phyloP scores from a whole-genome alignment of 2,888 invertebrate species.

The Leptarthrus brevirostris region DNA sequence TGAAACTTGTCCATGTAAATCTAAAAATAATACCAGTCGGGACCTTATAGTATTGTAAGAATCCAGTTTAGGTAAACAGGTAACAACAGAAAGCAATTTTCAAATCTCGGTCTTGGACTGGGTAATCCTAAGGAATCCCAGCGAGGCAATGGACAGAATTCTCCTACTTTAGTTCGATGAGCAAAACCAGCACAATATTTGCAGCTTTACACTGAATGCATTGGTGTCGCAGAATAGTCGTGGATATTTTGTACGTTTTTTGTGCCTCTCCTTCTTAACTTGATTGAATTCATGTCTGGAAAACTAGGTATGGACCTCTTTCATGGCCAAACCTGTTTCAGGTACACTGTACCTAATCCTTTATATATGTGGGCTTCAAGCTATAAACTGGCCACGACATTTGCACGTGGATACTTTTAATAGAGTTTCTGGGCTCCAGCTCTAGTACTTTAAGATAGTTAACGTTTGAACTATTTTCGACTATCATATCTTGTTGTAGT shows the following conservation, averaged over 20 bases:
- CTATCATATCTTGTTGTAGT: too few species aligned
- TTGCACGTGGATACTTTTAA: constrained; percentile 14
- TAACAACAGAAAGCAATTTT: background rate
- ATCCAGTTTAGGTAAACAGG: constrained; percentile 5
- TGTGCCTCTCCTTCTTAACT: background rate
- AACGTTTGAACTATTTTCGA: too few species aligned
- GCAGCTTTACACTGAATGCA: background rate
- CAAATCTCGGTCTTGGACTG: background rate
- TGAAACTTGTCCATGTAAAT: background rate
- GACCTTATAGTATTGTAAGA: background rate
- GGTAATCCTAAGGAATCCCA: background rate
- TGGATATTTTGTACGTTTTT: background rate
- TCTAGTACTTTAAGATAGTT: too few species aligned
- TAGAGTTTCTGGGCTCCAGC: too few species aligned
- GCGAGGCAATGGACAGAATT: background rate
- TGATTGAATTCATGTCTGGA: constrained; percentile 6
- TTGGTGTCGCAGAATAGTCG: background rate
- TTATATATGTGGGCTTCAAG: background rate
- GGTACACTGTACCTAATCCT: constrained; percentile 2
- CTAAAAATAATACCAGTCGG: background rate
- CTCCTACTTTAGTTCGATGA: too few species aligned
- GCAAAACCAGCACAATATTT: too few species aligned
- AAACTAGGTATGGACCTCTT: constrained; percentile 4
- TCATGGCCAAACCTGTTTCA: constrained; percentile 26
- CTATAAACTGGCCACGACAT: constrained; percentile 11